Conservation (phyloP, 2,113 vertebrate genomes). For the Leptosomus discolor region DNA sequence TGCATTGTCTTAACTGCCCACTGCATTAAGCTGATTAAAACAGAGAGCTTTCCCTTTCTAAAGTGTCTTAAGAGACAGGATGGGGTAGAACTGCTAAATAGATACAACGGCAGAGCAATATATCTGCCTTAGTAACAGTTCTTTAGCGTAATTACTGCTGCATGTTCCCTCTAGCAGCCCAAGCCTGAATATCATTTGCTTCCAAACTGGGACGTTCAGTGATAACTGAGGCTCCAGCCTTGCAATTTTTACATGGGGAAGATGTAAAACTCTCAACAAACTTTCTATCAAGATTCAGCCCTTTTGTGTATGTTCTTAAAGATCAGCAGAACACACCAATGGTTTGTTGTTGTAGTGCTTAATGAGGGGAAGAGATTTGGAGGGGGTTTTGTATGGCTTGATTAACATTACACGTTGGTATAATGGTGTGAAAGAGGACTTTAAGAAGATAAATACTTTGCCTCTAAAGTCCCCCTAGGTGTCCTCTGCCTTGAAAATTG, state of each 20-base stretch:
- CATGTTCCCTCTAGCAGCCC: background rate
- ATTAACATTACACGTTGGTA: background rate
- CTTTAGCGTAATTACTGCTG: background rate
- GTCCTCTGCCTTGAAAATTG: background rate
- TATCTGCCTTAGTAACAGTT: background rate
- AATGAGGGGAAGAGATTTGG: background rate
- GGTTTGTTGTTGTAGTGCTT: background rate
- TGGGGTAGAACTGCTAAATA: background rate
- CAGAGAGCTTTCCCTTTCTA: background rate
- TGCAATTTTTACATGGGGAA: background rate
- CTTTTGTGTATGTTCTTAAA: background rate
- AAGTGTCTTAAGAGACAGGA: background rate
- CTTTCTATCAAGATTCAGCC: background rate
- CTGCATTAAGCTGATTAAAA: slow-evolving; percentile 33
- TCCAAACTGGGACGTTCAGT: background rate
- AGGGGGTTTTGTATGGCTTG: background rate
- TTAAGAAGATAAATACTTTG: background rate
- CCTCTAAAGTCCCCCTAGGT: background rate
- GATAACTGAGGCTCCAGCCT: background rate
- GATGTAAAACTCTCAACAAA: background rate
- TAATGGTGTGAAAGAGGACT: background rate
- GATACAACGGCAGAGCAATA: background rate
- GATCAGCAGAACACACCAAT: background rate
- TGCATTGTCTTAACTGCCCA: background rate
- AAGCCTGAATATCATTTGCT: background rate